Evolutionary conservation across 2,888 invertebrate genomes (phyloP).

Genomic region (Lomographa bimaculata): DNA sequence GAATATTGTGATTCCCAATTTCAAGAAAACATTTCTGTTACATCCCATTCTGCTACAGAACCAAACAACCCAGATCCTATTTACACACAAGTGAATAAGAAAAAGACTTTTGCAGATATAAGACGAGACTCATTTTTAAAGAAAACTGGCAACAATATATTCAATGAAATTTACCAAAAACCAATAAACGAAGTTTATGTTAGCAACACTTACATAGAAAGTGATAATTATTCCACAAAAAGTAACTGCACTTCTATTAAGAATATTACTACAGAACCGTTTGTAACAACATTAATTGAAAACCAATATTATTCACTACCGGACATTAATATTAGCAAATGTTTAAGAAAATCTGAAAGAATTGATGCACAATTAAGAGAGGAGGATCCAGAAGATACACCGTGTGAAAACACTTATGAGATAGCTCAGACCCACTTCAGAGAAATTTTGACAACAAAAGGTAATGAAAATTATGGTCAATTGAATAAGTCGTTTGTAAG

Average conservation of each 20-base stretch:
- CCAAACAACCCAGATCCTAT: conserved; percentile 61
- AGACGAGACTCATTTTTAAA: conserved; percentile 62
- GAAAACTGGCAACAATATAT: conserved; percentile 59
- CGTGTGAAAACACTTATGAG: conserved; percentile 73
- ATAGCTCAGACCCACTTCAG: conserved; percentile 70
- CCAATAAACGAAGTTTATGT: conserved; percentile 66
- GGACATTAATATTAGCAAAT: conserved; percentile 87
- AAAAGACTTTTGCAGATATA: conserved; percentile 82
- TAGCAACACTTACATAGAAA: conserved; percentile 69
- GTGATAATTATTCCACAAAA: conserved; percentile 65
- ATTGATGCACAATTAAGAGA: conserved; percentile 87
- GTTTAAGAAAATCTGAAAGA: conserved; percentile 87
- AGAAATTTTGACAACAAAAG: conserved; percentile 64
- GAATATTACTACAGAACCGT: conserved; percentile 78
- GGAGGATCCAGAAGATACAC: conserved; percentile 72
- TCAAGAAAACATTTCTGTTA: conserved; percentile 59
- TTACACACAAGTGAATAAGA: conserved; percentile 75
- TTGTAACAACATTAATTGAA: conserved; percentile 80
- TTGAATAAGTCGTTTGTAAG: conserved; percentile 60
- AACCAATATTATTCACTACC: conserved; percentile 89
- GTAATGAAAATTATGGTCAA: conserved; percentile 68
- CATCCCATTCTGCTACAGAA: conserved; percentile 54
- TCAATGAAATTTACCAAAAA: conserved; percentile 59
- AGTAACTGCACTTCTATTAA: conserved; percentile 67
- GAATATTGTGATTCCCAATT: conserved; percentile 79